Conservation (phyloP, 2,113 vertebrate genomes). For the Leucopsar rothschildi region DNA sequence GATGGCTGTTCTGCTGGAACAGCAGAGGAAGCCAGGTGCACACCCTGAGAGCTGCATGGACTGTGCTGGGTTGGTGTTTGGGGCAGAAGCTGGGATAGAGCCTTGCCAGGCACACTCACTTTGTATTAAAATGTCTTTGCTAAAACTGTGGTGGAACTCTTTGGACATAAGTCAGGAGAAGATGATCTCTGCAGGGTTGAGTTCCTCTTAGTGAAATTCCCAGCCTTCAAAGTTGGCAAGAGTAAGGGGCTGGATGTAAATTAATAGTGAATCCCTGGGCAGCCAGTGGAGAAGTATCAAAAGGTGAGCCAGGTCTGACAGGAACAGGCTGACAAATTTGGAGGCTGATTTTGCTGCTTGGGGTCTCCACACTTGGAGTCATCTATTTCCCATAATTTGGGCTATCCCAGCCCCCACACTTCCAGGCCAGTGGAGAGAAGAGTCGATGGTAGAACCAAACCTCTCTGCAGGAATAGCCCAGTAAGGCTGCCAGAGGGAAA, state of each 20-base stretch:
- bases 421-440: neutral
- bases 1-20: neutral
- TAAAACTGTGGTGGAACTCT: neutral
- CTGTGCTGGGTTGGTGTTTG: neutral
- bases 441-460: neutral
- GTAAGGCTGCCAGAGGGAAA: neutral
- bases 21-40: neutral
- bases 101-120: neutral
- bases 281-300: neutral
- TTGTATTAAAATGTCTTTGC: neutral
- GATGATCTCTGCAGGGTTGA: neutral
- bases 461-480: neutral
- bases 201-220: neutral
- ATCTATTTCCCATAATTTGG: neutral
- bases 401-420: neutral
- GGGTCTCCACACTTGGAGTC: neutral
- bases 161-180: neutral
- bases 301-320: neutral
- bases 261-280: neutral
- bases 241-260: neutral
- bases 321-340: neutral
- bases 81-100: neutral
- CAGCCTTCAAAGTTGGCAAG: neutral
- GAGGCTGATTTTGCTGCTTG: neutral
- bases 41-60: neutral